A percentile compares a stretch with the other conserved stretches of the same genome.
Conservation (phyloP, 2,797 vertebrate species). For the Ctenosaura bakeri region DNA sequence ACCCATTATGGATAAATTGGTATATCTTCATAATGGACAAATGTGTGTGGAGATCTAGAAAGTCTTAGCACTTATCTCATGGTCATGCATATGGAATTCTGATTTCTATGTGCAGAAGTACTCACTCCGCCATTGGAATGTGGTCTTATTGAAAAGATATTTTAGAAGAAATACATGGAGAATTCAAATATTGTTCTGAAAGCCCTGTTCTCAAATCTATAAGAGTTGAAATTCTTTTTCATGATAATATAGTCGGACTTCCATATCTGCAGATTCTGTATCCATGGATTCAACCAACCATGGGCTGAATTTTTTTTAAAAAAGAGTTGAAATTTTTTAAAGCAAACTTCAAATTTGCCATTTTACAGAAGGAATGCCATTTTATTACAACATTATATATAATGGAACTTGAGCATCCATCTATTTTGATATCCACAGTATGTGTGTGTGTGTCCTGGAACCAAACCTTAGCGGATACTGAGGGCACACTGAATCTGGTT, state of each 20-base stretch:
- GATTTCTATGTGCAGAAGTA: not conserved
- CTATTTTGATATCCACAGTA: too few species aligned
- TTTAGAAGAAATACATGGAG: slow-evolving; percentile 25
- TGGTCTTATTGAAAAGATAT: not conserved
- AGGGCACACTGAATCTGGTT: not conserved
- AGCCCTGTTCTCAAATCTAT: not conserved
- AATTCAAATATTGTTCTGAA: not conserved
- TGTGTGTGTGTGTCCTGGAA: too few species aligned
- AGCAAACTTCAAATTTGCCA: too few species aligned
- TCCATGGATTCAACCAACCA: too few species aligned
- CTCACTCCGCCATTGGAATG: not conserved
- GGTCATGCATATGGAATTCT: not conserved
- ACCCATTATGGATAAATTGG: not conserved
- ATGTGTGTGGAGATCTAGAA: not conserved
- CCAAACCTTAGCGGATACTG: too few species aligned
- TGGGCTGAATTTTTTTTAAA: too few species aligned
- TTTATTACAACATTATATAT: too few species aligned
- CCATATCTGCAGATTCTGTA: too few species aligned
- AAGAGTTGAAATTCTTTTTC: not conserved
- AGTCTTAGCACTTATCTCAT: not conserved
- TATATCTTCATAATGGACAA: not conserved
- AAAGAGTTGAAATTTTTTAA: too few species aligned
- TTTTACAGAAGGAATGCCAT: too few species aligned
- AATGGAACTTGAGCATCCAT: too few species aligned
- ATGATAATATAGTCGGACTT: not conserved